Evolutionary conservation across 2,113 vertebrate genomes (phyloP).

Genomic region (Chelonoidis abingdonii): DNA sequence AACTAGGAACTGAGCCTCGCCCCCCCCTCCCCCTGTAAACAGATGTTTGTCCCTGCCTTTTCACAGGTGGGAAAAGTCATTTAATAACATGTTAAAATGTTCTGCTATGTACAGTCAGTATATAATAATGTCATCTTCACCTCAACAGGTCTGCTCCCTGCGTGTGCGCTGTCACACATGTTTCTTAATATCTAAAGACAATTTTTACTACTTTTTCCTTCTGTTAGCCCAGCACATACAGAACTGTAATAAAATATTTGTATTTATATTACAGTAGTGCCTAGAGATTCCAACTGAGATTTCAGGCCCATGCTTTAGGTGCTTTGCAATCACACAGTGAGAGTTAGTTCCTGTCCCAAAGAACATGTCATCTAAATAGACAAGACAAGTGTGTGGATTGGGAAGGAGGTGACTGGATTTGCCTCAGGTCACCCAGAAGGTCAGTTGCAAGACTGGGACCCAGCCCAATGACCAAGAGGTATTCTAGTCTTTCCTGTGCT

Average conservation of each 20-base stretch:
- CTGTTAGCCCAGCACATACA: not conserved
- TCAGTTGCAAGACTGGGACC: fast-evolving
- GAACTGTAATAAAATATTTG: not conserved
- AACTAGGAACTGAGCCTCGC: not conserved
- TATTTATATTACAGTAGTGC: not conserved
- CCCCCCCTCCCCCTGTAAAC: not conserved
- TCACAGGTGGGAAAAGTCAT: constrained; percentile 4
- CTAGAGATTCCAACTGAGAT: not conserved
- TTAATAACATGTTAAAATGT: not conserved
- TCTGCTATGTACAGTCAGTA: not conserved
- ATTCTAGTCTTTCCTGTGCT: fast-evolving
- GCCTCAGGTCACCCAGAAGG: not conserved
- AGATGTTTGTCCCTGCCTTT: constrained; percentile 5
- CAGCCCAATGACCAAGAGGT: not conserved
- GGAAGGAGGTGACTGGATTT: not conserved
- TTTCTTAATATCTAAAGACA: not conserved
- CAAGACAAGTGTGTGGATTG: not conserved
- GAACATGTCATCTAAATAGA: constrained; percentile 8
- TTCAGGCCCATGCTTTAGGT: not conserved
- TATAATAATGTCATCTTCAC: not conserved
- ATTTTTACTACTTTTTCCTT: not conserved
- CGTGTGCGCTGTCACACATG: not conserved
- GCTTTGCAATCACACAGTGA: not conserved
- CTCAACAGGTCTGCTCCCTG: not conserved
- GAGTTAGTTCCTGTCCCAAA: not conserved